Conservation (phyloP, 1,140 invertebrate species). For the Amphibalanus amphitrite region DNA sequence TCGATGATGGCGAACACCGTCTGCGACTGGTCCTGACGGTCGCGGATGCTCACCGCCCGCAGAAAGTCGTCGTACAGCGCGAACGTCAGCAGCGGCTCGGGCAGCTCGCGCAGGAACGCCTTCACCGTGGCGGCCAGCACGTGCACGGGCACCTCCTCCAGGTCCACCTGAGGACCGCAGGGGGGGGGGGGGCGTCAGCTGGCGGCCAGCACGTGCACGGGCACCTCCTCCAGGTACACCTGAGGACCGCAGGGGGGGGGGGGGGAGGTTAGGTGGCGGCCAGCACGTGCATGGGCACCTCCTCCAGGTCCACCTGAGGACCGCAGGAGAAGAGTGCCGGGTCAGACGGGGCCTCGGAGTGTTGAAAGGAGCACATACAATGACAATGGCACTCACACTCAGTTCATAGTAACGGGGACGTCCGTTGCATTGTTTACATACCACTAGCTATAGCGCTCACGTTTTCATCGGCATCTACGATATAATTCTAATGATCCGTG, state of each 20-base stretch:
- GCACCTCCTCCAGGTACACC: slow-evolving; percentile 32
- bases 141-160: slow-evolving; percentile 51
- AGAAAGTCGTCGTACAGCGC: slow-evolving; percentile 89
- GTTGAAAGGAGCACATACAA: no score
- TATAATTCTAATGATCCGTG: no score
- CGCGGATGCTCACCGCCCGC: slow-evolving; percentile 59
- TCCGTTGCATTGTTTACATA: no score
- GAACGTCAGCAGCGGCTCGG: slow-evolving; percentile 79
- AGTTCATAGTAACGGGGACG: no score
- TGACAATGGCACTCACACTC: no score
- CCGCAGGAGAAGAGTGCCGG: no score
- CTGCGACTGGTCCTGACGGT: slow-evolving; percentile 59
- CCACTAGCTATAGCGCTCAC: no score
- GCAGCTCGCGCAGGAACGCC: slow-evolving; percentile 76
- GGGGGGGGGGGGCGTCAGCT: slow-evolving; percentile 18
- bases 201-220: slow-evolving; percentile 69
- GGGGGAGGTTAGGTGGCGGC: slow-evolving; percentile 37
- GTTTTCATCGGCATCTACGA: no score
- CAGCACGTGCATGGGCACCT: slow-evolving; percentile 76
- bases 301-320: slow-evolving; percentile 24
- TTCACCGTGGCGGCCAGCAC: slow-evolving; percentile 82
- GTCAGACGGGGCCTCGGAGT: no score
- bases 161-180: slow-evolving; percentile 16
- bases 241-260: neutral
- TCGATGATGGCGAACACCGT: slow-evolving; percentile 73